Conservation (phyloP, 2,888 invertebrate species). For the Ctenicera cuprea region DNA sequence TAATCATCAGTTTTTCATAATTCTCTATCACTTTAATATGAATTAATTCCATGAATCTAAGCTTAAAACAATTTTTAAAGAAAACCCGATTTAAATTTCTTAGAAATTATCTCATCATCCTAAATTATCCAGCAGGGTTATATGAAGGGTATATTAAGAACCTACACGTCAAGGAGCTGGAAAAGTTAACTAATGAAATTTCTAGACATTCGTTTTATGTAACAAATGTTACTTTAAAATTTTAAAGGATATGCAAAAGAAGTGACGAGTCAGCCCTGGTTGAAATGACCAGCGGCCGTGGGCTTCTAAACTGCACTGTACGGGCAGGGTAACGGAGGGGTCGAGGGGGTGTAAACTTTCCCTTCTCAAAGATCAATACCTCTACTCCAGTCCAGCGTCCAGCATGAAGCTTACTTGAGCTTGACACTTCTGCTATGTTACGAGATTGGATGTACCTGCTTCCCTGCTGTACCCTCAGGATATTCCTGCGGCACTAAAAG, state of each 20-base stretch:
- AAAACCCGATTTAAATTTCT: neutral
- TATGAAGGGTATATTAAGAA: neutral
- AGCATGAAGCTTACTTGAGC: constrained; percentile 65
- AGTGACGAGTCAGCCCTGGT: constrained; percentile 68
- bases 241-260: constrained; percentile 68
- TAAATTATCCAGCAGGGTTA: neutral
- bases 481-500: constrained; percentile 39
- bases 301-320: constrained; percentile 71
- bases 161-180: neutral
- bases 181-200: neutral
- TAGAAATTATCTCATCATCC: neutral
- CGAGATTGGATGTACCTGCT: constrained; percentile 63
- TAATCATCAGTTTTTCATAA: no score
- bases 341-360: constrained; percentile 72
- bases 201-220: neutral
- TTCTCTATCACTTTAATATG: no score
- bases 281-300: constrained; percentile 73
- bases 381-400: constrained; percentile 71
- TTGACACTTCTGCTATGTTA: constrained; percentile 64
- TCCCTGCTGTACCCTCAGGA: constrained; percentile 42
- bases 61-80: neutral
- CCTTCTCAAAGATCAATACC: constrained; percentile 74
- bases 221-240: constrained; percentile 40
- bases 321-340: constrained; percentile 59
- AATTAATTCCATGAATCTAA: no score